Evolutionary conservation across 2,888 invertebrate genomes (phyloP), one percentile per base, ranked within the genome.

Genomic region (Andrena dorsata): DNA sequence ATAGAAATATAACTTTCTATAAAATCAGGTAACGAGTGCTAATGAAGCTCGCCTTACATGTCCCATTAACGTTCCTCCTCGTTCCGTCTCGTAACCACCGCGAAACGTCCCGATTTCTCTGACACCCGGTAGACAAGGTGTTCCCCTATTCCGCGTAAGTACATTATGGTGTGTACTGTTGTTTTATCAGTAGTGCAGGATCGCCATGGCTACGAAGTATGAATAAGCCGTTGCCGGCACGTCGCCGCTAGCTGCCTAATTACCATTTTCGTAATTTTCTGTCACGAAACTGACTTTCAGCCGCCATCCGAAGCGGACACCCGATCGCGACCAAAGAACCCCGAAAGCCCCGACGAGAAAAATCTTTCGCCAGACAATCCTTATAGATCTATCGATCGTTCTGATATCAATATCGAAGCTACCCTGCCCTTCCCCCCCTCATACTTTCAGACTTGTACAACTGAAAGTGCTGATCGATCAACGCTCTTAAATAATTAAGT

Each of bases 141-240:
- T 90, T 90, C 85, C 88, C 82, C 86, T 90, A 88, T 91, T 91
- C 87, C 88, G 86, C 88, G 84, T 90, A 91, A 90, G 90, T 88
- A 89, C 90, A 91, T 90, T 91, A 91, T 86, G 89, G 90, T 88
- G 90, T 90, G 89, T 88, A 90, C 91, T 93, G 93, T 94, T 94
- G 93, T 94, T 94, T 94, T 94, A 93, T 94, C 93, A 93, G 93
- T 93, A 93, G 90, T 92, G 91, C 90, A 92, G 90, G 91, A 94
- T 94, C 91, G 92, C 91, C 93, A 94, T 94, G 93, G 88, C 92
- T 94, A 94, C 94, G 90, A 89, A 88, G 90, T 90, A 92, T 91
- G 90, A 92, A 92, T 92, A 92, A 92, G 91, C 91, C 89, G 85
- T 86, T 86, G 84, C 82, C 88, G 82, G 76, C 86, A 84, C 87